A percentile compares a stretch with the other conserved stretches of the same genome.
These are phyloP conservation scores for Mizuhopecten yessoensis DNA, from an alignment of 1,140 invertebrate genomes.

Conservation along the genomic window DNA sequence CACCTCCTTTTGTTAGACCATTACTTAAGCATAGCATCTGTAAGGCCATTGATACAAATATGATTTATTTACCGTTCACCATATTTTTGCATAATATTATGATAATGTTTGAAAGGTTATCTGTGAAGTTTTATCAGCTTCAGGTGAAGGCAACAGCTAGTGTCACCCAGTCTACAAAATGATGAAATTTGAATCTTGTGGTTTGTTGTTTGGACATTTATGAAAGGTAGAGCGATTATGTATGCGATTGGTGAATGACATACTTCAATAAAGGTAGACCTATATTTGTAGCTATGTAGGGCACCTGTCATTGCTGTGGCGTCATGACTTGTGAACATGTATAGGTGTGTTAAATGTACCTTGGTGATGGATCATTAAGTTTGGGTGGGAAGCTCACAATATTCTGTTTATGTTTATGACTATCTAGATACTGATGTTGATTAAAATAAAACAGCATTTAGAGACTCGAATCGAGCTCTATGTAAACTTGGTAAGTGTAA, in stretches of 20 bases:
- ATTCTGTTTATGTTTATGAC: too few species aligned
- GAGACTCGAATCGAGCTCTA: too few species aligned
- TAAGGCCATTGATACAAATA: not conserved
- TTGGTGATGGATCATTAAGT: slow-evolving; percentile 1
- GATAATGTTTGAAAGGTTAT: not conserved
- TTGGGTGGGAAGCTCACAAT: too few species aligned
- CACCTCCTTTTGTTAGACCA: too few species aligned
- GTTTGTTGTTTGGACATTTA: not conserved
- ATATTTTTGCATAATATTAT: not conserved
- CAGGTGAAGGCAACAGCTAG: not conserved
- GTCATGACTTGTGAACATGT: not conserved
- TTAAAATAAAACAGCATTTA: too few species aligned
- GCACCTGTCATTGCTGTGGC: not conserved
- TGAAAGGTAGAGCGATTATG: not conserved
- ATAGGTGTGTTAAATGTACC: not conserved
- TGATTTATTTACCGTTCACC: not conserved
- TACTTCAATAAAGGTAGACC: not conserved
- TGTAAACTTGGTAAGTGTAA: too few species aligned
- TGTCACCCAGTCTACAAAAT: not conserved
- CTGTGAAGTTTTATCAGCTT: not conserved
- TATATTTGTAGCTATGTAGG: not conserved
- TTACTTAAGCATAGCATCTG: too few species aligned
- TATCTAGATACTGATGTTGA: too few species aligned
- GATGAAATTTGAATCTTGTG: not conserved
- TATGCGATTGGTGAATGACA: slow-evolving; percentile 14